Conservation (phyloP, 2,888 invertebrate genomes). For the Apotomis betuletana region DNA sequence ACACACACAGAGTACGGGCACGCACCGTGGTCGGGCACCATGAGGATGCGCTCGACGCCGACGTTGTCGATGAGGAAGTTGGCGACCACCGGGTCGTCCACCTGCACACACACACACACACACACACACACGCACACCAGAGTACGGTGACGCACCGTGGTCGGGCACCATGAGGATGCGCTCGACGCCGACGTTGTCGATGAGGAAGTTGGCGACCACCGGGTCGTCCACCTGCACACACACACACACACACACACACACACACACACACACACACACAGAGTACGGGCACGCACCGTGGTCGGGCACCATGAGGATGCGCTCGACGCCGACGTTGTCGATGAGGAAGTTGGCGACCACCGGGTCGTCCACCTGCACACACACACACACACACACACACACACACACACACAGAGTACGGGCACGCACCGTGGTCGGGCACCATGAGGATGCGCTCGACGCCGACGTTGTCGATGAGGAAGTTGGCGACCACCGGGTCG, state of each 20-base stretch:
- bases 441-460: slow-evolving; percentile 92
- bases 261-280: too few relatives aligned
- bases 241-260: too few relatives aligned
- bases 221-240: slow-evolving; percentile 84
- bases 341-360: slow-evolving; percentile 93
- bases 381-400: too few relatives aligned
- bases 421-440: slow-evolving; percentile 79
- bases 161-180: slow-evolving; percentile 89
- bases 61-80: slow-evolving; percentile 93
- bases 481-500: slow-evolving; percentile 92
- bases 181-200: slow-evolving; percentile 91
- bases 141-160: slow-evolving; percentile 45
- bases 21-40: slow-evolving; percentile 86
- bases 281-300: slow-evolving; percentile 45
- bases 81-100: slow-evolving; percentile 89
- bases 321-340: slow-evolving; percentile 89
- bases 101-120: slow-evolving; percentile 47
- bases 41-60: slow-evolving; percentile 88
- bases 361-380: slow-evolving; percentile 84
- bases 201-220: slow-evolving; percentile 91
- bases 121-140: too few relatives aligned
- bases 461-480: slow-evolving; percentile 89
- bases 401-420: too few relatives aligned
- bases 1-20: neutral
- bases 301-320: slow-evolving; percentile 88